Evolutionary conservation across 2,888 invertebrate species (phyloP).

Genomic region (Bruchidius siliquastri): DNA sequence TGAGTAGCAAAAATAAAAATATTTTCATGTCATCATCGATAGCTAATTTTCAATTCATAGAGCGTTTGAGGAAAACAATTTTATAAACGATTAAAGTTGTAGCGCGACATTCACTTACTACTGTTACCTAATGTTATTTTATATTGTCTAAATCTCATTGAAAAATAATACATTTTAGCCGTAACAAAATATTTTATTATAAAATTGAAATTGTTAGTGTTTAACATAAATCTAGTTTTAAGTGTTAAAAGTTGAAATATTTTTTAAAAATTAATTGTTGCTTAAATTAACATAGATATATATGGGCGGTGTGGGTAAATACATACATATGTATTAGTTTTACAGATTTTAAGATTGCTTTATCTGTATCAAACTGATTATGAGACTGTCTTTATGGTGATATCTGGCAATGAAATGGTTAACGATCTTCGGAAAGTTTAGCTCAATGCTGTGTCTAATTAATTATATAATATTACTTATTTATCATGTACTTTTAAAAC

Average conservation of each 20-base stretch:
- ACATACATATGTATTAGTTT: slow-evolving; percentile 22
- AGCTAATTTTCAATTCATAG: too few relatives aligned
- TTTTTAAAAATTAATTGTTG: slow-evolving; percentile 32
- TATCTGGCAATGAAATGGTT: slow-evolving; percentile 26
- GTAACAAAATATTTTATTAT: slow-evolving; percentile 28
- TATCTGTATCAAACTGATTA: slow-evolving; percentile 22
- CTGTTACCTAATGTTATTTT: slow-evolving; percentile 18
- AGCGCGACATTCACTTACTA: slow-evolving; percentile 14
- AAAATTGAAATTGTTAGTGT: slow-evolving; percentile 29
- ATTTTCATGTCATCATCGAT: too few relatives aligned
- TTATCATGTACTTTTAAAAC: slow-evolving; percentile 14
- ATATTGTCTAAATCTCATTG: slow-evolving; percentile 21
- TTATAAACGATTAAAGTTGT: slow-evolving; percentile 18
- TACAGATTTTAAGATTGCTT: slow-evolving; percentile 27
- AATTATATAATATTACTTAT: slow-evolving; percentile 9
- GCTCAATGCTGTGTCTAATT: slow-evolving; percentile 14
- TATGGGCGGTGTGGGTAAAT: slow-evolving; percentile 25
- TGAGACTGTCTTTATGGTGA: slow-evolving; percentile 25
- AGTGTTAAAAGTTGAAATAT: slow-evolving; percentile 36
- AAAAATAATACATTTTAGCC: slow-evolving; percentile 25
- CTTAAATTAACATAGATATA: slow-evolving; percentile 28
- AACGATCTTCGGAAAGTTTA: slow-evolving; percentile 23
- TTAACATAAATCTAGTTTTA: slow-evolving; percentile 35
- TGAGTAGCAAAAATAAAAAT: too few relatives aligned
- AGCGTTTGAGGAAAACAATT: slow-evolving; percentile 11